Base-by-base conservation (phyloP, 64 coral and sea anemone species). In the Catalaphyllia jardinei region DNA sequence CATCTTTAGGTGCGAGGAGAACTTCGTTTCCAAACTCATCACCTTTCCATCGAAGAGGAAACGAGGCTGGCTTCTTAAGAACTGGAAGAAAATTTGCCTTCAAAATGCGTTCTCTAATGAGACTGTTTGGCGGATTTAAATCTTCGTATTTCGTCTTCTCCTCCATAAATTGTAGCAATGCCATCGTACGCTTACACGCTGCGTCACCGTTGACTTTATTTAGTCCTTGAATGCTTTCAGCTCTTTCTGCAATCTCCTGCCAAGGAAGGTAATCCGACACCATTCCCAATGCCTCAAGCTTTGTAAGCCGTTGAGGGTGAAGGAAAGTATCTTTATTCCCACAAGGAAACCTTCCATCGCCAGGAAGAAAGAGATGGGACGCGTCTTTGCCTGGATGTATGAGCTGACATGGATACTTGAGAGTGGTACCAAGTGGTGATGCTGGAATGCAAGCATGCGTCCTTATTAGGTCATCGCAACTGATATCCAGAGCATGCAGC, bases 261-360 rank as follows among this genome's bases (percentile, higher is more conserved):
- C 92, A 93, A 24, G 63, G 27, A 79, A 93, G 81, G 20, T 89
- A 60, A 28, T 93, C 78, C 39, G 74, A 84, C 31, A 77, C 13
- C 92, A 93, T 93, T 88, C 86, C 92, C 73, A 93, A 60, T 1
- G 31, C 54, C 9, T 76, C 92, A 6, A 93, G 78, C 35, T 71
- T 83, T 54, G 55, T 27, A 10, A 93, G 71, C 12, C 49, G 62
- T 38, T 42, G 12, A 57, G 74, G 14, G 13, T 71, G 16, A 13
- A 89, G 71, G 54, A 76, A 93, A 0, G 86, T 79, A 62, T 88
- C 46, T 14, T 89, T 16, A 20, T 11, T 84, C n/a, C 86, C 92
- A 33, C 38, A 25, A 0, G 92, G 92, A 69, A 89, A 93, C 27
- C 67, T 89, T 24, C 76, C 87, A 18, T 93, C 92, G 22, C 77